A percentile compares a stretch with the other conserved stretches of the same genome.
phyloP scores from a whole-genome alignment of 2,888 invertebrate genomes.

The Synanthedon vespiformis region DNA sequence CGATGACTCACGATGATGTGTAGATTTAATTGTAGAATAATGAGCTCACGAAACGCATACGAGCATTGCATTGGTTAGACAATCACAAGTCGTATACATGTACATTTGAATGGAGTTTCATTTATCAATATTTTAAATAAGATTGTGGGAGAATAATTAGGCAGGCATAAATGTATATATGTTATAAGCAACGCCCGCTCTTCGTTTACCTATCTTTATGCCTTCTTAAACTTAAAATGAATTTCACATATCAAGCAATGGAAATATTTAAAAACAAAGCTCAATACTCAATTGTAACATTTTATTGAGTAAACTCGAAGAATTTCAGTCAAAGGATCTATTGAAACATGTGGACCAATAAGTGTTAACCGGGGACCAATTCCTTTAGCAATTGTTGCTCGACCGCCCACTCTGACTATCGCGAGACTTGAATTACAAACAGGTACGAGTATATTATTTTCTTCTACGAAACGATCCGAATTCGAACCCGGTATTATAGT shows the following conservation, averaged over 20 bases:
- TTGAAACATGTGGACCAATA: constrained; percentile 56
- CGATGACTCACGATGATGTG: background rate
- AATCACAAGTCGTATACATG: background rate
- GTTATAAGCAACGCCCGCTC: no score
- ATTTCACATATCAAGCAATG: no score
- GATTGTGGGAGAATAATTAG: no score
- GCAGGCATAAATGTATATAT: no score
- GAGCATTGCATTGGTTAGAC: background rate
- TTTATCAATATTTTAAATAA: no score
- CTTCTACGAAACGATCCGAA: background rate
- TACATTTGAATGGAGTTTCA: no score
- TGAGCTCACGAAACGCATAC: background rate
- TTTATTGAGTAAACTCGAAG: background rate
- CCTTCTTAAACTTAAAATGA: no score
- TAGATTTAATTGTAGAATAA: no score
- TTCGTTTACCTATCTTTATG: no score
- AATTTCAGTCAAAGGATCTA: constrained; percentile 33
- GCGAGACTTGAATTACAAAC: constrained; percentile 43
- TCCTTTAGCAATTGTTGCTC: constrained; percentile 43
- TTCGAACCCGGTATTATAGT: background rate
- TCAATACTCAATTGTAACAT: no score
- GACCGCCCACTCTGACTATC: constrained; percentile 36
- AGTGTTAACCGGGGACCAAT: constrained; percentile 51
- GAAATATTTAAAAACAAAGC: no score
- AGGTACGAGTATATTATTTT: background rate